Evolutionary conservation across 1,140 invertebrate genomes (phyloP), one percentile per base, ranked within the genome.

Genomic region (Aphelinus certus): DNA sequence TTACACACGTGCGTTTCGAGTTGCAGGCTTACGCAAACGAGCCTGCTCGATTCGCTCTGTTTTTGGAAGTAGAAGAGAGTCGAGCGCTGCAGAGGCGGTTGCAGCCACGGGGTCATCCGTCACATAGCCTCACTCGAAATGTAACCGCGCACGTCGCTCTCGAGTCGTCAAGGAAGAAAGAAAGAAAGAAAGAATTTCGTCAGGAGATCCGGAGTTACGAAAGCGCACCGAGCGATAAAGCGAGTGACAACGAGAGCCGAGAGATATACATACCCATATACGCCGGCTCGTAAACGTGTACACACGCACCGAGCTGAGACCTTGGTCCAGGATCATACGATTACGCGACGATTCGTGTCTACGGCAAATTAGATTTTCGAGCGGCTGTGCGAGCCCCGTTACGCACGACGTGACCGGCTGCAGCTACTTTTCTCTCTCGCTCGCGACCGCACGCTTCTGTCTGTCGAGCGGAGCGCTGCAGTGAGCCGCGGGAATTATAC

Each of bases 341-440:
- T 63, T 65, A 65, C 26, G 6, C 46, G 7, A 49, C 26, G 26
- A 47, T 51, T 53, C 43, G 60, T 62, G 43, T 62, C 9, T 4
- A 26, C 6, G 49, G 10, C 10, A 57, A 57, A 72, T 72, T 72
- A 63, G 68, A 71, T 51, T 71, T 62, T 71, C 42, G 56, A 45
- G 2, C 26, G 26, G 26, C 26, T 26, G 26, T 0, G 67, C 47
- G n/a, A 10, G 7, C 42, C 26, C 47, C 57, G 57, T 51, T 55
- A 62, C 49, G 42, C 3, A 55, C 47, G 43, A 3, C 3, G 0
- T 55, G 42, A 53, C 4, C 51, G 3, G 1, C 63, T 4, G n/a
- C 49, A 45, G 7, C 3, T 60, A 43, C 26, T 60, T 60, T 43
- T 43, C 58, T 43, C 57, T 60, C 42, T 26, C 57, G 7, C 5